These are phyloP conservation scores for Microctonus aethiopoides DNA, from an alignment of 2,888 invertebrate genomes.

Conservation along the genomic window DNA sequence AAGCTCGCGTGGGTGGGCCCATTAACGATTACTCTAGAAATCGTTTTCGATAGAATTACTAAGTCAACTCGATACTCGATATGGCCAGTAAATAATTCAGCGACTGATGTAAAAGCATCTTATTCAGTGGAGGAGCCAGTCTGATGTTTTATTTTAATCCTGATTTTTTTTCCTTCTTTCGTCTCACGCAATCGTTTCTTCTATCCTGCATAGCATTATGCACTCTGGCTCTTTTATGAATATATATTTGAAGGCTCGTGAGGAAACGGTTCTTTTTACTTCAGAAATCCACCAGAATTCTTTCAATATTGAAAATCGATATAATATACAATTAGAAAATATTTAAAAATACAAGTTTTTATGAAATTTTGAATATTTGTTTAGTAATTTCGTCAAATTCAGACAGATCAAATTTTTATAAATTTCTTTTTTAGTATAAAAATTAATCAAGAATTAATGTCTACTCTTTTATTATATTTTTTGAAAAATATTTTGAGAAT, in stretches of 20 bases:
- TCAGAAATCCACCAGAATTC: no score
- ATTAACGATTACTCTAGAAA: slow-evolving; percentile 39
- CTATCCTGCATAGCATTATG: background rate
- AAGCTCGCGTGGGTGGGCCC: slow-evolving; percentile 29
- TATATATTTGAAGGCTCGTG: background rate
- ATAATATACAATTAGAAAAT: no score
- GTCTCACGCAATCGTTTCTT: background rate
- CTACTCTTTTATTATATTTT: no score
- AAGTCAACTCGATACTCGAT: background rate
- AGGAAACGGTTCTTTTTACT: background rate
- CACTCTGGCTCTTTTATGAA: background rate
- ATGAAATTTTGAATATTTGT: no score
- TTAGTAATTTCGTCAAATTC: no score
- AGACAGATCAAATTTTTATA: no score
- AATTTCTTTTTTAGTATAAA: no score
- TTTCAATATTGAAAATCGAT: no score
- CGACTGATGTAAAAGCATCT: slow-evolving; percentile 1
- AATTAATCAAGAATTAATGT: no score
- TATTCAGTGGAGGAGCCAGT: background rate
- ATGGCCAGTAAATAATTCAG: slow-evolving; percentile 7
- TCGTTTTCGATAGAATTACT: slow-evolving; percentile 11
- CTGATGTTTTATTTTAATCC: background rate
- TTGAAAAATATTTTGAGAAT: no score
- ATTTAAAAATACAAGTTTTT: no score
- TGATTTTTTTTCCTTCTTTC: background rate